Evolutionary conservation across 2,888 invertebrate species (phyloP).

Genomic region (Noctua janthina): DNA sequence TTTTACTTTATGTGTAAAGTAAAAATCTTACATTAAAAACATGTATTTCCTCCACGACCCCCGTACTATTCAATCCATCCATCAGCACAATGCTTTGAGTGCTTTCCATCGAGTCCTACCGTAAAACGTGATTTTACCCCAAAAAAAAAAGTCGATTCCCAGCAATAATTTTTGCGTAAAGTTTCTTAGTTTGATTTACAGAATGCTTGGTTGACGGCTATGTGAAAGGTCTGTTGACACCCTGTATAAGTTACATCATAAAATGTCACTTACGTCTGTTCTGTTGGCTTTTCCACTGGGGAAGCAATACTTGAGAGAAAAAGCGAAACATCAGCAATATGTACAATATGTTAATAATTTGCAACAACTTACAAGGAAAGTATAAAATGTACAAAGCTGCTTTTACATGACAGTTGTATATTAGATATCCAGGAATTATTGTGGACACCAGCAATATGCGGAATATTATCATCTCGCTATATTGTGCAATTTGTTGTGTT

Average conservation of each 20-base stretch:
- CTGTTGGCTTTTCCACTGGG: constrained; percentile 75
- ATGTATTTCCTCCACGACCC: too few species aligned
- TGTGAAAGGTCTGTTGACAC: too few species aligned
- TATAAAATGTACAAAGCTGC: constrained; percentile 3
- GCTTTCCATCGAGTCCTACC: too few species aligned
- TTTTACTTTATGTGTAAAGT: too few species aligned
- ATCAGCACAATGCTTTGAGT: too few species aligned
- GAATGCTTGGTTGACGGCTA: too few species aligned
- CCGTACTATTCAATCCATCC: too few species aligned
- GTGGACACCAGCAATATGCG: background rate
- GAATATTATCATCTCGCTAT: background rate
- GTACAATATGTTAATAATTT: background rate
- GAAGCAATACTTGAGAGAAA: constrained; percentile 76
- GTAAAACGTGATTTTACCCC: too few species aligned
- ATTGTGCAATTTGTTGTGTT: background rate
- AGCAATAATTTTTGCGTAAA: too few species aligned
- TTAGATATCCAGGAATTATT: background rate
- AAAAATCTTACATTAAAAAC: too few species aligned
- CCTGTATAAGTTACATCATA: constrained; percentile 22
- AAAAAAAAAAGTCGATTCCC: too few species aligned
- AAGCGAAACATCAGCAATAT: constrained; percentile 46
- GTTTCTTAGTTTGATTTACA: too few species aligned
- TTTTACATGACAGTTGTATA: background rate
- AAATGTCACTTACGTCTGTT: constrained; percentile 76
- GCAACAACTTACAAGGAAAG: background rate